phyloP scores from a whole-genome alignment of 2,888 invertebrate genomes.

The Temnothorax ravouxi region DNA sequence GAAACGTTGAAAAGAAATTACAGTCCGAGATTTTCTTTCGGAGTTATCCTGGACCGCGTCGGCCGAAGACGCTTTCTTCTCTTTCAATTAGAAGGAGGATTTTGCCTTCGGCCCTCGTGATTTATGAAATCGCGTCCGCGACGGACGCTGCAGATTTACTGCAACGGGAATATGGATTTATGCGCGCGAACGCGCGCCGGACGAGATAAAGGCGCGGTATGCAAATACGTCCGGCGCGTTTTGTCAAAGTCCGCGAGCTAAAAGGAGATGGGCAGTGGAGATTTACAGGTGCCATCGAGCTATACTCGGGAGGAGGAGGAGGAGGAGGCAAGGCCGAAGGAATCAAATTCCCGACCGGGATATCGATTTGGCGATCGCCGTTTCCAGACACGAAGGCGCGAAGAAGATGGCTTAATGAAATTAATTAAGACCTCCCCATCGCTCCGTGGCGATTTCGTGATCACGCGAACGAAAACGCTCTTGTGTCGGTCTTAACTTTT shows the following conservation, averaged over 20 bases:
- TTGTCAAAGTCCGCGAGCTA: conserved; percentile 56
- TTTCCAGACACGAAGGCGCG: conserved; percentile 5
- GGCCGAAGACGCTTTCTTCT: conserved; percentile 25
- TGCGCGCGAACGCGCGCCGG: conserved; percentile 41
- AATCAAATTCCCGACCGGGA: conserved; percentile 45
- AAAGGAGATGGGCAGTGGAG: conserved; percentile 14
- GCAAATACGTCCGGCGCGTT: conserved; percentile 48
- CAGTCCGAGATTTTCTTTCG: background rate
- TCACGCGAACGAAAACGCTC: conserved; percentile 54
- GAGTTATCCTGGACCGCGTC: background rate
- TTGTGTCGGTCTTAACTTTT: background rate
- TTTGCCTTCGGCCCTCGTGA: conserved; percentile 38
- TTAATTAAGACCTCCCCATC: conserved; percentile 65
- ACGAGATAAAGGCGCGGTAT: conserved; percentile 57
- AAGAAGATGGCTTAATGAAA: conserved; percentile 70
- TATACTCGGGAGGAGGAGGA: background rate
- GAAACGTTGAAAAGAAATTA: background rate
- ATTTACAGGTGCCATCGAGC: conserved; percentile 35
- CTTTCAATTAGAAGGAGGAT: conserved; percentile 63
- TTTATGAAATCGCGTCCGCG: conserved; percentile 58
- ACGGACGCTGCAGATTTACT: conserved; percentile 50
- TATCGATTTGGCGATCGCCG: conserved; percentile 23
- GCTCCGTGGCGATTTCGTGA: conserved; percentile 53
- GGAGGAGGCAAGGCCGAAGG: conserved; percentile 32
- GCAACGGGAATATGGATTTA: conserved; percentile 59